These are phyloP conservation scores for Isichthys henryi DNA, from an alignment of 2,113 vertebrate genomes.

Conservation along the genomic window DNA sequence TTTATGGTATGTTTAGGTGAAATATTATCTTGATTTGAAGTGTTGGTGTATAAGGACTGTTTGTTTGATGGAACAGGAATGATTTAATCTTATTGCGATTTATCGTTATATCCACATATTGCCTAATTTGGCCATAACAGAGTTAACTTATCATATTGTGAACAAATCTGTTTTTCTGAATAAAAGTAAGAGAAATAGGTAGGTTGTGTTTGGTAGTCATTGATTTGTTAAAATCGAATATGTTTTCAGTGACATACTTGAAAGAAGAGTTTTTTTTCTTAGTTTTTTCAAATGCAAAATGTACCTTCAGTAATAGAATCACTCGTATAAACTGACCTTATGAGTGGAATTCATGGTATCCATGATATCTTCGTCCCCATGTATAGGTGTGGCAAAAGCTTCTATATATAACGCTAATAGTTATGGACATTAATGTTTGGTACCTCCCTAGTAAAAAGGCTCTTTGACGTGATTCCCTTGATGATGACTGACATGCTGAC, in stretches of 20 bases:
- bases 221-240: too few species aligned
- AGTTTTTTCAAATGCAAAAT: too few species aligned
- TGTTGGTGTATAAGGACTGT: background rate
- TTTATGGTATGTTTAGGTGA: background rate
- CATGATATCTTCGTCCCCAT: background rate
- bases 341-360: background rate
- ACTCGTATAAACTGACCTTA: background rate
- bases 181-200: too few species aligned
- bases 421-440: background rate
- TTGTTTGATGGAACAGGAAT: background rate
- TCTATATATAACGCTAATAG: background rate
- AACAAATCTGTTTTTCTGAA: too few species aligned
- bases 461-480: background rate
- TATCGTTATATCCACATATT: background rate
- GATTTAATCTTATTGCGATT: background rate
- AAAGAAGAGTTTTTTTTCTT: too few species aligned
- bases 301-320: too few species aligned
- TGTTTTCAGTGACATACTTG: too few species aligned
- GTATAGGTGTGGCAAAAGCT: background rate
- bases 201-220: too few species aligned
- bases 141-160: background rate
- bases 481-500: background rate
- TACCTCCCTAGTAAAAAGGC: background rate
- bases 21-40: background rate
- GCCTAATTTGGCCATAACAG: background rate